phyloP scores from a whole-genome alignment of 2,888 invertebrate genomes.

The Halictus quadricinctus region DNA sequence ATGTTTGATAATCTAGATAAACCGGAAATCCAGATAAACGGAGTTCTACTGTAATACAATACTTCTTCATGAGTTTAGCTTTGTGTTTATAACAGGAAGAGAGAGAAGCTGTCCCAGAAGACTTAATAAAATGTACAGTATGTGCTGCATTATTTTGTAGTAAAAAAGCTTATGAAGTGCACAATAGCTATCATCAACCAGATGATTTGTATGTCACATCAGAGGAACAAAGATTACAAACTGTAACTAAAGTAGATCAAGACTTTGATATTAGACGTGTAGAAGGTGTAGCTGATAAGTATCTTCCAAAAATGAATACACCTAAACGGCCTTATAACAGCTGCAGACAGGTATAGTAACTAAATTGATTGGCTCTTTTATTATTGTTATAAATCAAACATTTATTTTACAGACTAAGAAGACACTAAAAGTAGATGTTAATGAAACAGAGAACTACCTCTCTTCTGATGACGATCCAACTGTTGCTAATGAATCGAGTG shows the following conservation, averaged over 20 bases:
- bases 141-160: slow-evolving; percentile 87
- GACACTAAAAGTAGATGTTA: slow-evolving; percentile 47
- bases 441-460: slow-evolving; percentile 53
- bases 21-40: not conserved
- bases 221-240: slow-evolving; percentile 84
- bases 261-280: slow-evolving; percentile 84
- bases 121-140: slow-evolving; percentile 86
- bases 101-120: slow-evolving; percentile 81
- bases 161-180: slow-evolving; percentile 86
- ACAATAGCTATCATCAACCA: slow-evolving; percentile 85
- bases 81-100: slow-evolving; percentile 82
- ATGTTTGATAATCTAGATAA: not conserved
- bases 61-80: slow-evolving; percentile 4
- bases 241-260: slow-evolving; percentile 83
- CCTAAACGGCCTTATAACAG: slow-evolving; percentile 66
- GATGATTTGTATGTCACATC: slow-evolving; percentile 86
- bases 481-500: slow-evolving; percentile 70
- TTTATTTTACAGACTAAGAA: slow-evolving; percentile 61
- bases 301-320: slow-evolving; percentile 70
- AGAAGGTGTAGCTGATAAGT: slow-evolving; percentile 74
- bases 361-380: slow-evolving; percentile 3
- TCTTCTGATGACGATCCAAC: slow-evolving; percentile 65
- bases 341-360: slow-evolving; percentile 65
- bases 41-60: not conserved
- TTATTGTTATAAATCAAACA: not conserved